Evolutionary conservation across 1,140 invertebrate species (phyloP), one percentile per base, ranked within the genome.

Genomic region (Papilio glaucus): DNA sequence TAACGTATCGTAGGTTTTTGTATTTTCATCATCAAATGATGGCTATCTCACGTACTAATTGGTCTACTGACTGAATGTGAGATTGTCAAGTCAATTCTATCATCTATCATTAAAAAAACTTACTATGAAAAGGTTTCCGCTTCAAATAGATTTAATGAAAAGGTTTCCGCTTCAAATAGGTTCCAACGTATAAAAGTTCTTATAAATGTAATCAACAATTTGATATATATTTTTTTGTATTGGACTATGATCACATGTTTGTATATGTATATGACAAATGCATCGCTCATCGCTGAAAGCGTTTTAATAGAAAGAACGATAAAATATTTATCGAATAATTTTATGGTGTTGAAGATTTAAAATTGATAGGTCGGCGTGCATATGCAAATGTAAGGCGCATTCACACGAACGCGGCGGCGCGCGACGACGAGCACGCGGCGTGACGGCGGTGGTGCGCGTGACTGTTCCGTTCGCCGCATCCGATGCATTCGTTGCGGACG

Each of bases 391-490:
- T 83, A 79, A 86, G 85, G 74, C 75, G 71, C 77, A 81, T 82
- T 86, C 86, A 88, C 80, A 88, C 77, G 57, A 62, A 72, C 42
- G 71, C 75, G 26, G 72, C 79, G 81, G 72, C 76, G 83, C 85
- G 83, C 85, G 83, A 74, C 84, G 75, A 57, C 71, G 71, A 71
- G 75, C 75, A 49, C 79, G 80, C 79, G 74, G 82, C 76, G 82
- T 82, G 82, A 85, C 84, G 82, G 63, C 76, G 67, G 80, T 78
- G 75, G 73, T 70, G 77, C 77, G 83, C 85, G 82, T 88, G 85
- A 88, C 86, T 82, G 86, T 87, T 88, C 86, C 87, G 86, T 86
- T 83, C 80, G 80, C 74, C 77, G 81, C 71, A 78, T 72, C 29
- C 72, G 69, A 37, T 21, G 38, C 39, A 9, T 57, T 49, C 42